These are phyloP conservation scores for Mirounga angustirostris DNA, from an alignment of 2,113 vertebrate genomes.

Conservation along the genomic window DNA sequence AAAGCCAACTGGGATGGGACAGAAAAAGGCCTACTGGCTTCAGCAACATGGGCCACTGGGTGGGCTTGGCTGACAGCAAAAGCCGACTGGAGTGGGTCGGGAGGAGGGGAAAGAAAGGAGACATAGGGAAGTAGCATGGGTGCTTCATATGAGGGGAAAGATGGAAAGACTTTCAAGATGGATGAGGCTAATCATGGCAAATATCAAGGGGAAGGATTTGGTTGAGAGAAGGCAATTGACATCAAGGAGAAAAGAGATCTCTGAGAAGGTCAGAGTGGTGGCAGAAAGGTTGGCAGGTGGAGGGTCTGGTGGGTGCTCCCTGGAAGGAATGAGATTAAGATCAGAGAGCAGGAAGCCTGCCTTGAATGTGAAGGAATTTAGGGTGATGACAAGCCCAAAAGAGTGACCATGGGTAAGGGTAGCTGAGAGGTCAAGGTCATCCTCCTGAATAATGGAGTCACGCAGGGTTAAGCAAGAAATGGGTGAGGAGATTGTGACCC, in stretches of 20 bases:
- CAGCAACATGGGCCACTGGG: neutral
- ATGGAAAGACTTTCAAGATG: neutral
- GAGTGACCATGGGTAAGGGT: neutral
- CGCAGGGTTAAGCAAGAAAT: neutral
- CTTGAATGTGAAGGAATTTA: neutral
- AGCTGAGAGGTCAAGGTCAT: neutral
- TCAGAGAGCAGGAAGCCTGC: neutral
- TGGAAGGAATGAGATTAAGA: neutral
- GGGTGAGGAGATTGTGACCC: conserved; percentile 10
- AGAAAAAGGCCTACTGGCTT: neutral
- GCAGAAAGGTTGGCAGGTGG: neutral
- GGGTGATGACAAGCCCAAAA: neutral
- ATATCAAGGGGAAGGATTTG: neutral
- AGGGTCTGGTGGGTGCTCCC: neutral
- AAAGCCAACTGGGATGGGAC: neutral
- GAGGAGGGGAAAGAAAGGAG: neutral
- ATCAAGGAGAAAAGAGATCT: neutral
- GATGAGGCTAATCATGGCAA: neutral
- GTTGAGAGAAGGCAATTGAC: neutral
- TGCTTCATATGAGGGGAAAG: neutral
- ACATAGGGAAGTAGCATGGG: neutral
- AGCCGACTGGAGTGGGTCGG: neutral
- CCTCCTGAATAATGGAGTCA: neutral
- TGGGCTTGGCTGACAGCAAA: neutral
- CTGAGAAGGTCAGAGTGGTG: neutral